Evolutionary conservation across 2,113 vertebrate genomes (phyloP), one percentile per base, ranked within the genome.

Genomic region (Channa maculata): DNA sequence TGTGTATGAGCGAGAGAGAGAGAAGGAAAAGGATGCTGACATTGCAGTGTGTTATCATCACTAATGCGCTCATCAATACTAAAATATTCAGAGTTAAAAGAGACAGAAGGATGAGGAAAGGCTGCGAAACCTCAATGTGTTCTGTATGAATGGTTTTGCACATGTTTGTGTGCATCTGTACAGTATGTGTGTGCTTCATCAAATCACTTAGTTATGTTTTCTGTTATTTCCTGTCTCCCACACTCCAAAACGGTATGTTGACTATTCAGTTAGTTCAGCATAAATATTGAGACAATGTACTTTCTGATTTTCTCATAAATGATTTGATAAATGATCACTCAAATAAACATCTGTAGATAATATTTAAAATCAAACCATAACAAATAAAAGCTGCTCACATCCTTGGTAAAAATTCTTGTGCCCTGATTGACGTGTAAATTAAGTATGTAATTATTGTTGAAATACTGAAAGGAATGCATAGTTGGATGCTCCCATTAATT

Each of bases 61-160:
- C 89, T 93, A 93, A 93, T 93, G 90, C 83, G 70, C 88, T 93
- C 89, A 92, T 92, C 92, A 91, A 91, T 92, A 91, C 89, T 91
- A 85, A 91, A 92, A 90, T 92, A 92, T 92, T 90, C 92, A 87
- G 57, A 73, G 39, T 41, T 1, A 48, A 8, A 6, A 24, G 36
- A 65, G 48, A 15, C 37, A 49, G 50, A 43, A 61, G 39, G 13
- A 41, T 63, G 67, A 68, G 60, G 36, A 43, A 65, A 43, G 55
- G 50, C 55, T 55, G 64, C 68, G 51, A 63, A 75, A 36, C 46
- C 39, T 38, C 33, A 69, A 46, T 71, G 55, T 45, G 6, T 14
- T 66, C 13, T 65, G 43, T 77, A 75, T 80, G 43, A 12, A 48
- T 79, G 54, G 38, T 62, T 71, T 64, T 43, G 33, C 54, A 43